These are phyloP conservation scores for Ctenomys sociabilis DNA, from an alignment of 2,113 vertebrate species.

Conservation along the genomic window DNA sequence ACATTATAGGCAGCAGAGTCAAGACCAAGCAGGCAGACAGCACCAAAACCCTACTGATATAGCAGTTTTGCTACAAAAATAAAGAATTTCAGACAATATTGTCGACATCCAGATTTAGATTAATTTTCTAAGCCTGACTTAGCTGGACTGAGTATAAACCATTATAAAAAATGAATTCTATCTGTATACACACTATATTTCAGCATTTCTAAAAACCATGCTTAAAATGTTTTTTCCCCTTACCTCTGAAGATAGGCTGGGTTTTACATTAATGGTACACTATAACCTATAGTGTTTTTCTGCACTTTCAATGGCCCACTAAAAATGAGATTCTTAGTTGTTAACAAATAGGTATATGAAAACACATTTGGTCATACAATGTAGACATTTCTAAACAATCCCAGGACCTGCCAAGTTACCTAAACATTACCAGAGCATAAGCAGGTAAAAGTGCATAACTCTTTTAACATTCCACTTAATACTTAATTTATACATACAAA, in stretches of 20 bases:
- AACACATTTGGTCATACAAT: not conserved
- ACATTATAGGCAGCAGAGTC: not conserved
- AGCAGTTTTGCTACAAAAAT: not conserved
- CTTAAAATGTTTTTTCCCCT: not conserved
- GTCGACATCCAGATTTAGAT: not conserved
- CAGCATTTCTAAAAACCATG: not conserved
- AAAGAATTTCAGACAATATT: not conserved
- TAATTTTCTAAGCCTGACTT: not conserved
- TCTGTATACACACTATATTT: not conserved
- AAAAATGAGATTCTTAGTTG: not conserved
- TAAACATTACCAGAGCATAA: not conserved
- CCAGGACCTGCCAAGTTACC: not conserved
- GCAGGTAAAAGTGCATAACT: not conserved
- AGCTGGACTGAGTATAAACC: conserved; percentile 27
- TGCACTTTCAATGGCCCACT: not conserved
- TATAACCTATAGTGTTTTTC: not conserved
- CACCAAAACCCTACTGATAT: not conserved
- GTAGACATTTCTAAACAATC: not conserved
- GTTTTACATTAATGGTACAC: accelerated
- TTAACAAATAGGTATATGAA: not conserved
- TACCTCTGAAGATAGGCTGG: not conserved
- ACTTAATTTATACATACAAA: not conserved
- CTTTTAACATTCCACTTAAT: not conserved
- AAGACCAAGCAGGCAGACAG: not conserved
- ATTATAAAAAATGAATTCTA: not conserved